phyloP scores from a whole-genome alignment of 2,113 vertebrate species.

The Pogonocichla stellata region DNA sequence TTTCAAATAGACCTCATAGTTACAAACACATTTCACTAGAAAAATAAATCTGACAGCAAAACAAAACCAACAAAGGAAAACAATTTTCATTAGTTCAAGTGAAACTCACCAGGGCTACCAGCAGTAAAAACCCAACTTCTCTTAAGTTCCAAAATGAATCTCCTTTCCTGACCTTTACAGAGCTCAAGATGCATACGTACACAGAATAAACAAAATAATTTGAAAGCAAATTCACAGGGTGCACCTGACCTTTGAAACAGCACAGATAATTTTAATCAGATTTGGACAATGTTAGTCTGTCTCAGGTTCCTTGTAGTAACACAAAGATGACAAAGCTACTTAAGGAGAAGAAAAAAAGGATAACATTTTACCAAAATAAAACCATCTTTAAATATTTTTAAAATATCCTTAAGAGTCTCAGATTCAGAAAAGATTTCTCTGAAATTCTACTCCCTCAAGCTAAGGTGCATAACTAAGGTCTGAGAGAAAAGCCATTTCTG shows the following conservation, averaged over 20 bases:
- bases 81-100: slow-evolving; percentile 30
- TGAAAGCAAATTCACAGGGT: slow-evolving; percentile 75
- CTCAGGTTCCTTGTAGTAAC: slow-evolving; percentile 39
- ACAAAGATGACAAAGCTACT: slow-evolving; percentile 5
- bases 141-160: slow-evolving; percentile 71
- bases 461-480: neutral
- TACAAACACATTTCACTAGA: neutral
- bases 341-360: neutral
- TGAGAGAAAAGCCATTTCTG: neutral
- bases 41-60: neutral
- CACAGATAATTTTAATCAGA: slow-evolving; percentile 77
- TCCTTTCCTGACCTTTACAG: slow-evolving; percentile 76
- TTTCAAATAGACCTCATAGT: neutral
- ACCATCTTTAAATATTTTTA: neutral
- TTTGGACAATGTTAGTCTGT: slow-evolving; percentile 72
- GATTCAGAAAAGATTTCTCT: neutral
- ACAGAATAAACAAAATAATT: slow-evolving; percentile 83
- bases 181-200: slow-evolving; percentile 70
- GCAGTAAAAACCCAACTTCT: slow-evolving; percentile 62
- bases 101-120: slow-evolving; percentile 59
- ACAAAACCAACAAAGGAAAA: slow-evolving; percentile 21
- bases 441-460: neutral
- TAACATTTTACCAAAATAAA: neutral
- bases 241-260: slow-evolving; percentile 76
- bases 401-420: neutral